Percentiles rank a stretch among this genome's conserved stretches.
Evolutionary conservation across 2,888 invertebrate genomes (phyloP).

Genomic region (Tipula confusa): DNA sequence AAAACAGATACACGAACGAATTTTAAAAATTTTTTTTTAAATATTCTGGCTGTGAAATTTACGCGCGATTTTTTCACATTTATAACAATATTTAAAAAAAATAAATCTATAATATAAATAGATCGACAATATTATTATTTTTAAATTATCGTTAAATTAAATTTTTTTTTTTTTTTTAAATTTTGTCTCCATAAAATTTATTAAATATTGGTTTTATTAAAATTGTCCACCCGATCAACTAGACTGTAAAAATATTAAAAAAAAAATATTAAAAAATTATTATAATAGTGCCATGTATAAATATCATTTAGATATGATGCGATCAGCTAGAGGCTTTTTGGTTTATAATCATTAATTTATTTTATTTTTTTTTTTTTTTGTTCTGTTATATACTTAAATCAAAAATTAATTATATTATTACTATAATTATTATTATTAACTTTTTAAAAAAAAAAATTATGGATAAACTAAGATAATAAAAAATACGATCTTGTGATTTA

Average conservation of each 20-base stretch:
- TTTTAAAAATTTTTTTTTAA: background rate
- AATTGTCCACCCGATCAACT: background rate
- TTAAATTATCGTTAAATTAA: background rate
- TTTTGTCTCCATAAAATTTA: background rate
- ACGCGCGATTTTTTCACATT: background rate
- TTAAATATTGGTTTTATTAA: background rate
- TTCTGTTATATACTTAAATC: background rate
- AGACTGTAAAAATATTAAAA: background rate
- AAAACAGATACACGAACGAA: background rate
- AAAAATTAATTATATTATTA: conserved; percentile 27
- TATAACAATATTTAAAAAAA: conserved; percentile 14
- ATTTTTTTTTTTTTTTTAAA: background rate
- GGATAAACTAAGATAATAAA: conserved; percentile 27
- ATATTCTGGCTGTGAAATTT: conserved; percentile 16
- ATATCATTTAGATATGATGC: background rate
- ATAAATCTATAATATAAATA: background rate
- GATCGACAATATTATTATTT: background rate
- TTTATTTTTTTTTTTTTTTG: background rate
- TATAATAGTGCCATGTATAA: background rate
- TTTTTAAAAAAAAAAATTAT: conserved; percentile 25
- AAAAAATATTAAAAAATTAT: background rate
- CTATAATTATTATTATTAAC: background rate
- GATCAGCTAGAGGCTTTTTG: background rate
- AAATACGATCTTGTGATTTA: conserved; percentile 30
- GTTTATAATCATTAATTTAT: background rate